Base-by-base conservation (phyloP, 2,888 invertebrate genomes). In the Agrilus biguttatus region DNA sequence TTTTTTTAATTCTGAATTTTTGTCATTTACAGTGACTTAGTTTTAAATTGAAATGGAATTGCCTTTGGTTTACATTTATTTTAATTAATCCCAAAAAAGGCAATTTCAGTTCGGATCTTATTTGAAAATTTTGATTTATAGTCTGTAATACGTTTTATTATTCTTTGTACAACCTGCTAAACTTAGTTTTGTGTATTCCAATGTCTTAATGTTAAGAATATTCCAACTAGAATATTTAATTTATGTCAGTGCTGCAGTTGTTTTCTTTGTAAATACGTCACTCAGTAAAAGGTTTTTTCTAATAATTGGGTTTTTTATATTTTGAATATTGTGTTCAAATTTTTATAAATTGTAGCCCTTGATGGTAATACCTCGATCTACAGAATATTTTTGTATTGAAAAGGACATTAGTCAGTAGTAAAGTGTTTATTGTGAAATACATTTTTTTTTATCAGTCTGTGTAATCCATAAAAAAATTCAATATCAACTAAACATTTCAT, bases 221-320 rank as follows among this genome's bases (percentile, higher is more conserved):
- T 47, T 40, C 45, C 41, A 43, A 45, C 5, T 37, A 37, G 14
- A 37, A 19, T 41, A 45, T 43, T 60, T 61, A 58, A 60, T 59
- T 59, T 49, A 49, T 45, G 43, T 46, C 45, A 37, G 47, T 46
- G 33, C 45, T 43, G 40, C 45, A 45, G 46, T 46, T 44, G 39
- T 50, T 50, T 50, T 42, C 45, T 54, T 55, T 62, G 60, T 62
- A 62, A 59, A 61, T 61, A 61, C 57, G 58, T 57, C 60, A 60
- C 58, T 59, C 60, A 59, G 61, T 61, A 61, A 61, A 61, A 62
- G 48, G 58, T 61, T 60, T 60, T 60, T 60, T 57, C 51, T 55
- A 51, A 49, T 49, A 40, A 17, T 21, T 41, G 17, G 21, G 12
- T 8, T 13, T 28, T 38, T 41, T 23, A 23, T 23, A 23, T 35